Conservation (phyloP, 2,888 invertebrate species). For the Gibbula magus region DNA sequence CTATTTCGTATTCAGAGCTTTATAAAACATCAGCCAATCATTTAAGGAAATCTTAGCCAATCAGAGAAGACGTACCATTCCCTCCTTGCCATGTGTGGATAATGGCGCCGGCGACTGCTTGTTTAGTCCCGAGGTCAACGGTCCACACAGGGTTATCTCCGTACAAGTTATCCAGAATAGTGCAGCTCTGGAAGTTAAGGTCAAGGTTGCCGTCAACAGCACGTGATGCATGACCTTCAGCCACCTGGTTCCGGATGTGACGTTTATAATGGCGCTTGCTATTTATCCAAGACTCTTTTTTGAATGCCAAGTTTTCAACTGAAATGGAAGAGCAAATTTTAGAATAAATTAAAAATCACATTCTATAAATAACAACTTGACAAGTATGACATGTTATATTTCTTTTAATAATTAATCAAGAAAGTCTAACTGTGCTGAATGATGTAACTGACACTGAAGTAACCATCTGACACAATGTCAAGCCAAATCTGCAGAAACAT, state of each 20-base stretch:
- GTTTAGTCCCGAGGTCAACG: constrained; percentile 76
- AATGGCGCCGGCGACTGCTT: constrained; percentile 76
- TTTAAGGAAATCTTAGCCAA: too few relatives aligned
- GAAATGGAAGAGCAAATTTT: constrained; percentile 38
- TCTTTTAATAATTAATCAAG: too few relatives aligned
- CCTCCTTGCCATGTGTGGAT: constrained; percentile 78
- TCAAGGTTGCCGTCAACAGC: constrained; percentile 77
- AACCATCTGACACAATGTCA: too few relatives aligned
- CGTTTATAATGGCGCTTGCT: constrained; percentile 75
- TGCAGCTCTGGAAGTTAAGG: constrained; percentile 75
- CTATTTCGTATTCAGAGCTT: too few relatives aligned
- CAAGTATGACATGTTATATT: too few relatives aligned
- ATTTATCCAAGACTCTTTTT: constrained; percentile 77
- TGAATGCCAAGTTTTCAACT: constrained; percentile 78
- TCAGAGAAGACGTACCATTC: constrained; percentile 63
- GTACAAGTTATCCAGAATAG: constrained; percentile 78
- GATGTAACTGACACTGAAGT: too few relatives aligned
- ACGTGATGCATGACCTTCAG: constrained; percentile 74
- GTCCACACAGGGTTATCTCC: constrained; percentile 78
- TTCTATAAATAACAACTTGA: too few relatives aligned
- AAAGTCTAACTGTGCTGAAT: too few relatives aligned
- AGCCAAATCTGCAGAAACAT: too few relatives aligned
- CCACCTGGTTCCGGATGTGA: constrained; percentile 70
- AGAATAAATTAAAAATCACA: too few relatives aligned
- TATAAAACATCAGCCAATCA: too few relatives aligned